Base-by-base conservation (phyloP, 2,888 invertebrate genomes). In the Papilio gigon region DNA sequence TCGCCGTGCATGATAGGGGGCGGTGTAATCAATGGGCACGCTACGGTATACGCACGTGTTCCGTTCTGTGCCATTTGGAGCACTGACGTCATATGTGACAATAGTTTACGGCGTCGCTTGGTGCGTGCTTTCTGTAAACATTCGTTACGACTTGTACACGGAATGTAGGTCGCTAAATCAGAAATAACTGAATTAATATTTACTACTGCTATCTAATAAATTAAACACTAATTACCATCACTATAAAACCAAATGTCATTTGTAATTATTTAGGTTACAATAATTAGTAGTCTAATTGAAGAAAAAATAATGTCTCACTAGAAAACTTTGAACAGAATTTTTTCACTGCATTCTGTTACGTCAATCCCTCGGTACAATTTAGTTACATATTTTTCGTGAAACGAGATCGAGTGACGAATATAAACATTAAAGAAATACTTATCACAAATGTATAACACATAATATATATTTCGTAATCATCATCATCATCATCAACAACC, bases 1-100 rank as follows among this genome's bases (percentile, higher is more conserved):
- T 9, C 30, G n/a, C 9, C 30, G 53, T 56, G 53, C 30, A 30
- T 56, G 53, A 53, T 53, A 53, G 27, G 33, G 64, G 64, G 53
- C 12, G 56, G 8, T 47, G 30, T 53, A 67, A 67, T 67, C 62
- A 67, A 44, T 44, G 62, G 30, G 22, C 30, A 22, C n/a, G 42
- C 42, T 40, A 62, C 44, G 53, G 27, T 40, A 53, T 20, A 61
- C 60, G 37, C 66, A 60, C 60, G 60, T 47, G 59, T 65, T 47
- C 40, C 37, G 50, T 67, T 60, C 58, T n/a, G 37, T 37, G 33
- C 61, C 67, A 56, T 56, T 62, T 62, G n/a, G 20, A 67, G 6
- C 42, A 6, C 33, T 67, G 67, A 67, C 67, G 67, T 67, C 56
- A 50, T 61, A 40, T 37, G 56, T 53, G 40, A 67, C 56, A 67